Conservation (phyloP, 1,140 invertebrate genomes). For the Planococcus citri region DNA sequence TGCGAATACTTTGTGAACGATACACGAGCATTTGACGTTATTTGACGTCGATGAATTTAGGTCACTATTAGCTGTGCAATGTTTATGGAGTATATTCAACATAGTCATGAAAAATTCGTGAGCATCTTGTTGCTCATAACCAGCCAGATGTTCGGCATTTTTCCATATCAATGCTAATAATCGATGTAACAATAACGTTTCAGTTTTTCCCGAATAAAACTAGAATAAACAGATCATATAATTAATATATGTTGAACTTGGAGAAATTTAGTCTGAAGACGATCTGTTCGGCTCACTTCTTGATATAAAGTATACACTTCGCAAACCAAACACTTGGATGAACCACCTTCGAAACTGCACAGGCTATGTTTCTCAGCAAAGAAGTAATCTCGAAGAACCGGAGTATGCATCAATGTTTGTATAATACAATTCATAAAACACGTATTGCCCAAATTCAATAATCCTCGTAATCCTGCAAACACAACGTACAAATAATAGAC, state of each 20-base stretch:
- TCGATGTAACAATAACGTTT: constrained; percentile 74
- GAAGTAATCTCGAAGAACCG: constrained; percentile 88
- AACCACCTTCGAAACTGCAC: constrained; percentile 48
- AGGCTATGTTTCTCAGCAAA: constrained; percentile 71
- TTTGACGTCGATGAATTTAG: constrained; percentile 29
- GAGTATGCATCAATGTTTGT: constrained; percentile 89
- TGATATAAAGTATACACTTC: constrained; percentile 77
- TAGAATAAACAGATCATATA: constrained; percentile 35
- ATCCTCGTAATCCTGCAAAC: constrained; percentile 60
- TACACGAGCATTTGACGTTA: constrained; percentile 67
- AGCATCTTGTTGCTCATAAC: constrained; percentile 96
- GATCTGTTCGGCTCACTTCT: constrained; percentile 31
- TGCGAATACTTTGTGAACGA: constrained; percentile 95
- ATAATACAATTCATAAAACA: constrained; percentile 99
- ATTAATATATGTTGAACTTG: background rate
- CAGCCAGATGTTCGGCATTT: constrained; percentile 85
- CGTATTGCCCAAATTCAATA: constrained; percentile 94
- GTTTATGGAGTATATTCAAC: constrained; percentile 80
- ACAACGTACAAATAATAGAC: constrained; percentile 9
- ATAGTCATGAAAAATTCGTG: constrained; percentile 98
- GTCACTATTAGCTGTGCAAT: constrained; percentile 41
- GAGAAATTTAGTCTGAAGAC: background rate
- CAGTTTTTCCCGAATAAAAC: constrained; percentile 84
- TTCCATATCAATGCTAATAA: constrained; percentile 92
- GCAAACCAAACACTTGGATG: constrained; percentile 74